Base-by-base conservation (phyloP, 2,113 vertebrate genomes). In the Melospiza georgiana region DNA sequence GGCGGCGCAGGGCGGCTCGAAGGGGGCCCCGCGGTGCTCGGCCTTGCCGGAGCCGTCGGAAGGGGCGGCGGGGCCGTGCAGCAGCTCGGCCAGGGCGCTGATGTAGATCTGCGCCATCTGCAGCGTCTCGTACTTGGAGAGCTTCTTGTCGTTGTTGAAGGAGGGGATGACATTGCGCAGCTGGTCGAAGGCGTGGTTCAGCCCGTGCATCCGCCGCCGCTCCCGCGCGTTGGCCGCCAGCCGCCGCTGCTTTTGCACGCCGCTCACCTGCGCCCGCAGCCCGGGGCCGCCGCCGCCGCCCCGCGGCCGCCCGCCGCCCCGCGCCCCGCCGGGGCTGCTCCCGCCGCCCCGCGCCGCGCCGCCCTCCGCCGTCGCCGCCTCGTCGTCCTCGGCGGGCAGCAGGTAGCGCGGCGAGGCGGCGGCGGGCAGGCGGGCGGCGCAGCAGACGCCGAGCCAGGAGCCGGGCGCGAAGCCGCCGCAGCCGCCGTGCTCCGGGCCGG, bases 101-200 rank as follows among this genome's bases (percentile, higher is more conserved):
- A 99, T 99, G 98, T 99, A 99, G 96, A 99, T 99, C 96, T 99
- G 99, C 23, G 99, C 99, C 99, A 99, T 99, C 97, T 99, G 99
- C 74, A 99, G 95, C n/a, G 99, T 99, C 95, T 99, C 99, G 54
- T 99, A 99, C 84, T 99, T 99, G 95, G 99, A 99, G 59, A 99
- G 98, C 95, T 99, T 99, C 97, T 99, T 99, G 98, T 99, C 99
- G 96, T 99, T 99, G 97, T 99, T 99, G 78, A 99, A 98, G 35
- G 99, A 99, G 33, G 99, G 99, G 97, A 99, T 99, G 97, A 99
- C 99, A 76, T 99, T 99, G 96, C 99, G 99, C 97, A 99, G 98
- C 96, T 98, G 99, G 97, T 99, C 99, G 84, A 99, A 99, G 68
- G 99, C 99, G 97, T 99, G 98, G 97, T 99, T 99, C 51, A 99